Evolutionary conservation across 2,797 vertebrate species (phyloP).

Genomic region (Xenopus petersii): DNA sequence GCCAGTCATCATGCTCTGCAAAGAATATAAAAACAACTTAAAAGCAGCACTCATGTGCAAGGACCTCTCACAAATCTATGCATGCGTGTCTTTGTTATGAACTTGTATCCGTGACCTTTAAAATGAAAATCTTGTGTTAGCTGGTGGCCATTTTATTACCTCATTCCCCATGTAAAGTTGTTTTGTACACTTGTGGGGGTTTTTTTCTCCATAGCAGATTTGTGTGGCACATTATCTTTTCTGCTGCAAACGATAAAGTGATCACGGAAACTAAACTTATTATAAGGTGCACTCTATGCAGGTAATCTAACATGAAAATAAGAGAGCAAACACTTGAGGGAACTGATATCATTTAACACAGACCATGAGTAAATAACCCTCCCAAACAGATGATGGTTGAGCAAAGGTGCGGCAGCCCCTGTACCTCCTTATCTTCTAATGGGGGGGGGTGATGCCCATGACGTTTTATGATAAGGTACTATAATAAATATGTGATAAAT

Average conservation of each 20-base stretch:
- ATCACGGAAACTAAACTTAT: neutral
- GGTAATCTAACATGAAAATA: too few species aligned
- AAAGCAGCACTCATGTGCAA: neutral
- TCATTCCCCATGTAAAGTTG: neutral
- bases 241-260: neutral
- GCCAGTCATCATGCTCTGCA: neutral
- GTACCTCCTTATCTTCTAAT: too few species aligned
- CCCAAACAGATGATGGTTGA: too few species aligned
- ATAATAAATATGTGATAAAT: too few species aligned
- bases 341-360: too few species aligned
- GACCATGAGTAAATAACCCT: too few species aligned
- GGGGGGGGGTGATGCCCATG: too few species aligned
- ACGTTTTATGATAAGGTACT: too few species aligned
- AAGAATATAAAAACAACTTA: neutral
- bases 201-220: neutral
- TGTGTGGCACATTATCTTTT: neutral
- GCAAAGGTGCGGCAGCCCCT: too few species aligned
- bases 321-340: too few species aligned
- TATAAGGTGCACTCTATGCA: too few species aligned
- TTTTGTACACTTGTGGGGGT: neutral
- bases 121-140: conserved; percentile 1
- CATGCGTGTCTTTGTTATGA: conserved; percentile 6
- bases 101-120: neutral
- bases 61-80: neutral
- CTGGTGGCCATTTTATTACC: neutral